Percentiles rank a stretch among this genome's conserved stretches.
phyloP scores from a whole-genome alignment of 1,140 invertebrate species.

The Parasteatoda tepidariorum region DNA sequence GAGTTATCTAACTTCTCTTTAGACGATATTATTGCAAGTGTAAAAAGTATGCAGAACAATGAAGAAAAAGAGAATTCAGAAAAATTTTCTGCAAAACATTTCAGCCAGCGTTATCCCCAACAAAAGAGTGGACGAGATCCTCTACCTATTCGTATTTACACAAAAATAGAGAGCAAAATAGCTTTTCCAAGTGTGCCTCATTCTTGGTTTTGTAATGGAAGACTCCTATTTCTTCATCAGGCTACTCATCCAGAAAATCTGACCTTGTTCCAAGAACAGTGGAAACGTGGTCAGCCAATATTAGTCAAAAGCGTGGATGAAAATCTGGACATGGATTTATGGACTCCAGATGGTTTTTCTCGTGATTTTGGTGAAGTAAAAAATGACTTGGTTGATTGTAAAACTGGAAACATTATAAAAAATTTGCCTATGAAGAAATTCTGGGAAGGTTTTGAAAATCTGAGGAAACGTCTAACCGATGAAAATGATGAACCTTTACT shows the following conservation, averaged over 20 bases:
- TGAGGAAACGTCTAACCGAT: slow-evolving; percentile 76
- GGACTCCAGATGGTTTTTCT: slow-evolving; percentile 91
- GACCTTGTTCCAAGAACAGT: slow-evolving; percentile 92
- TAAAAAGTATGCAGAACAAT: neutral
- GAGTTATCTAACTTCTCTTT: slow-evolving; percentile 7
- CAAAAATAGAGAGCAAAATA: slow-evolving; percentile 45
- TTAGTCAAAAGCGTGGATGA: slow-evolving; percentile 89
- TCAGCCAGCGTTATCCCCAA: slow-evolving; percentile 26
- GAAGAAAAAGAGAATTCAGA: neutral
- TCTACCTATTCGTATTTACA: slow-evolving; percentile 50
- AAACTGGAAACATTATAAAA: slow-evolving; percentile 82
- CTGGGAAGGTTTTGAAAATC: slow-evolving; percentile 94
- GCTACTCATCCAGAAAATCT: slow-evolving; percentile 84
- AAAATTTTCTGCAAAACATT: slow-evolving; percentile 1
- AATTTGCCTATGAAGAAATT: slow-evolving; percentile 92
- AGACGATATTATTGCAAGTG: slow-evolving; percentile 35
- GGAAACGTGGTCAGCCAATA: slow-evolving; percentile 91
- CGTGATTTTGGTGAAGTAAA: slow-evolving; percentile 75
- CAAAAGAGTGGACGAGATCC: slow-evolving; percentile 35
- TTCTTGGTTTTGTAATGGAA: slow-evolving; percentile 85
- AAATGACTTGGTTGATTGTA: slow-evolving; percentile 94
- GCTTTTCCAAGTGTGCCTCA: slow-evolving; percentile 73
- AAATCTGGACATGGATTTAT: slow-evolving; percentile 81
- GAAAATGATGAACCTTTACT: slow-evolving; percentile 83
- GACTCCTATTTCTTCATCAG: slow-evolving; percentile 86